phyloP scores from a whole-genome alignment of 2,888 invertebrate species.

The Drosophila phalerata region DNA sequence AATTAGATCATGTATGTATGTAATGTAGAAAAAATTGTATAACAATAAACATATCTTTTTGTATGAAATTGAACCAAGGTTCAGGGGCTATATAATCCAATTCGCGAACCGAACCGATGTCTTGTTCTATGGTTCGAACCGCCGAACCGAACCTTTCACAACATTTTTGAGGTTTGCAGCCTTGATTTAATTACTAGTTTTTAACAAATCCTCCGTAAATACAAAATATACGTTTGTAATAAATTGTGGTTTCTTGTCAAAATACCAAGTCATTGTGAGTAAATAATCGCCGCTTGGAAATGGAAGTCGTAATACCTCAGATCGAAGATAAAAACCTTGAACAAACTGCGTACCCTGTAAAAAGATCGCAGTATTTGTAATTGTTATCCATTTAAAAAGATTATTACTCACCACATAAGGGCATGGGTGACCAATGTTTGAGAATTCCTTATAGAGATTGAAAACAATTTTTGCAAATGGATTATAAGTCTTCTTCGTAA shows the following conservation, averaged over 20 bases:
- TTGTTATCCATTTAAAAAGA: not conserved
- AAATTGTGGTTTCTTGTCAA: conserved; percentile 13
- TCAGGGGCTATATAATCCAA: too few species aligned
- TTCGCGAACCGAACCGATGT: too few species aligned
- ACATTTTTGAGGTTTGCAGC: too few species aligned
- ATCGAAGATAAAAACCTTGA: conserved; percentile 22
- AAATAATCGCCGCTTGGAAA: conserved; percentile 40
- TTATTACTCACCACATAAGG: conserved; percentile 33
- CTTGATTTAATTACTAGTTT: not conserved
- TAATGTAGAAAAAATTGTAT: too few species aligned
- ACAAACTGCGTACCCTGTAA: conserved; percentile 19
- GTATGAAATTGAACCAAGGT: too few species aligned
- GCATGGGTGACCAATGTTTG: conserved; percentile 37
- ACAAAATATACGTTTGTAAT: conserved; percentile 23
- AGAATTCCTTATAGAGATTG: conserved; percentile 5
- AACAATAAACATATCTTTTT: too few species aligned
- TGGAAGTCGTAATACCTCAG: conserved; percentile 21
- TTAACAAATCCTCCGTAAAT: conserved; percentile 6
- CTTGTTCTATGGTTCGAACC: too few species aligned
- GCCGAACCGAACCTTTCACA: too few species aligned
- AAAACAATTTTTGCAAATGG: conserved; percentile 14
- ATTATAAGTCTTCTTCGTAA: conserved; percentile 18
- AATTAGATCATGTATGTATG: too few species aligned
- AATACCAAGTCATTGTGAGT: conserved; percentile 20
- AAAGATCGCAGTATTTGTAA: not conserved